A percentile compares a stretch with the other conserved stretches of the same genome.
phyloP scores from a whole-genome alignment of 2,888 invertebrate species.

The Xylota sylvarum region DNA sequence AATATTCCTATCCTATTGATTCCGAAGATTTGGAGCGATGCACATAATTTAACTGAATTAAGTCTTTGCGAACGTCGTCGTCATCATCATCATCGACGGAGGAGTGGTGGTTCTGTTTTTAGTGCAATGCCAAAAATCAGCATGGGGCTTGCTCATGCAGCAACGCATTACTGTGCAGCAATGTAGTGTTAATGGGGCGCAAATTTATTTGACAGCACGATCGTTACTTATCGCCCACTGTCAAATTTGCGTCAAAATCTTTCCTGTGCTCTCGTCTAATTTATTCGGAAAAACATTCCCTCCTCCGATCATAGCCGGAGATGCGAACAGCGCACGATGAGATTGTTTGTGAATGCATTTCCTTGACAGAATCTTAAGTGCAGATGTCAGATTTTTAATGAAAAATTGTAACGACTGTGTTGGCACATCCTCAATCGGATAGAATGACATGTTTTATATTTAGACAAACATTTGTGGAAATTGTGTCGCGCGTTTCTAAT shows the following conservation, averaged over 20 bases:
- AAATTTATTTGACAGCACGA: constrained; percentile 76
- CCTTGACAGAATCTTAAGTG: constrained; percentile 76
- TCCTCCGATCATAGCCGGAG: constrained; percentile 6
- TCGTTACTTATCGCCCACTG: constrained; percentile 77
- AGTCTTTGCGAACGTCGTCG: constrained; percentile 53
- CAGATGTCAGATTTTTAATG: constrained; percentile 69
- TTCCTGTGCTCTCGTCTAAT: constrained; percentile 57
- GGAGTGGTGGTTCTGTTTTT: constrained; percentile 27
- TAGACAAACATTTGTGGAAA: constrained; percentile 64
- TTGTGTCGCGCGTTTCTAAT: constrained; percentile 66
- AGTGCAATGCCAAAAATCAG: constrained; percentile 49
- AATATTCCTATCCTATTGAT: constrained; percentile 39
- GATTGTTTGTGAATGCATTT: constrained; percentile 74
- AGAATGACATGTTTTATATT: constrained; percentile 69
- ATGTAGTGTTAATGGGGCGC: constrained; percentile 74
- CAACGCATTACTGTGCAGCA: constrained; percentile 63
- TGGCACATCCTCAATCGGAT: constrained; percentile 73
- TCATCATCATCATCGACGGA: not conserved
- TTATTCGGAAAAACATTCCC: constrained; percentile 54
- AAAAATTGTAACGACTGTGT: constrained; percentile 73
- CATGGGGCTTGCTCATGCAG: constrained; percentile 53
- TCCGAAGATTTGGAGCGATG: constrained; percentile 12
- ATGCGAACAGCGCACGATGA: constrained; percentile 35
- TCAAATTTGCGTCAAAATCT: constrained; percentile 76
- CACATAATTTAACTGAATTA: constrained; percentile 62